Evolutionary conservation across 2,797 vertebrate species (phyloP), one percentile per base, ranked within the genome.

Genomic region (Urosaurus nigricauda): DNA sequence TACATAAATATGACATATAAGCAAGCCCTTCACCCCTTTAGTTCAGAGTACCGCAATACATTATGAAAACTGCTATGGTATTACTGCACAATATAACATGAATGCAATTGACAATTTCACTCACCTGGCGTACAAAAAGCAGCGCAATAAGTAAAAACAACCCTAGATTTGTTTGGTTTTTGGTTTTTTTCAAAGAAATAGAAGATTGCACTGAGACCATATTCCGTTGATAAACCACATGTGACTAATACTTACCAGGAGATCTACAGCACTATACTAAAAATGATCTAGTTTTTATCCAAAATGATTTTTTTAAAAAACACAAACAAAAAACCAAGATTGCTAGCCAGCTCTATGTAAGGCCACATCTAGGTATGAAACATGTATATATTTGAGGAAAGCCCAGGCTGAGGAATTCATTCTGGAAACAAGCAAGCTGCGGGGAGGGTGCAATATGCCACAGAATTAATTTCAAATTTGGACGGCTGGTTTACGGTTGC

Each of bases 331-430:
- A 74, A 35, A 2, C 73, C 51, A 16, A 73, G 68, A 80, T 80
- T n/a, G 91, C 92, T 83, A 71, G 58, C 21, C 43, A 87, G 53
- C 87, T n/a, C n/a, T 85, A 88, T 56, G 79, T 73, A 90, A 88
- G 91, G 84, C 84, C 85, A 91, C 79, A 47, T 88, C 53, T n/a
- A 37, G 26, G 24, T 63, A 63, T 89, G 88, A 86, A 86, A 89
- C 80, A 7, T 40, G 71, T 0, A 37, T 85, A 90, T 84, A 73
- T 88, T 73, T 88, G 4, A 93, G 92, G 84, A 92, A 85, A 90
- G 94, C 89, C 87, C 92, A 94, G 92, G 94, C 96, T 95, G 96
- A 93, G 93, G 93, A 93, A 95, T 77, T 51, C 1, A 87, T 91
- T 65, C 32, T 89, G 71, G 21, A 83, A 88, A 93, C 0, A 78